Evolutionary conservation across 2,797 vertebrate species (phyloP), one percentile per base, ranked within the genome.

Genomic region (Apodemus agrarius): DNA sequence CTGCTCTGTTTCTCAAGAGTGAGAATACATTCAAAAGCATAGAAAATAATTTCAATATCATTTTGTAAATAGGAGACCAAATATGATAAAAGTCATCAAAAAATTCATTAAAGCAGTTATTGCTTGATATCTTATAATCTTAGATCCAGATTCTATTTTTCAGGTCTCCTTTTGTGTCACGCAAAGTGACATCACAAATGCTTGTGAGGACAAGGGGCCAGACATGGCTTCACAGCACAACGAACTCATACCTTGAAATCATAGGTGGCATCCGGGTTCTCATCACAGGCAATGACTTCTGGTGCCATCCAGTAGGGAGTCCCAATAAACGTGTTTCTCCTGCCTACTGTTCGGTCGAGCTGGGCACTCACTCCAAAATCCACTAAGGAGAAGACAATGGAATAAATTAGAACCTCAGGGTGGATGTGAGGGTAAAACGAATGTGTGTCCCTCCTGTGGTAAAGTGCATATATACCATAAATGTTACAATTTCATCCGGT

Each of bases 271-370:
- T 99, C 99, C 0, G 99, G 99, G 97, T 99, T 99, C 98, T 99
- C 99, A 0, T 99, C 99, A 7, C 99, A 99, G 97, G 99, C 99
- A 57, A 99, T 99, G 97, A 99, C 99, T 98, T 99, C 99, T 0
- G 99, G 99, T 4, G 99, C 99, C 99, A 99, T 99, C 99, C 99
- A 99, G 97, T 99, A 99, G 16, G 99, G 99, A 3, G 99, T 99
- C 72, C 99, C 99, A 17, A 99, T 99, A 96, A 99, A 99, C 3
- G 99, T 99, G 98, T 99, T 99, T 88, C 99, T 99, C 80, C 99
- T 99, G 59, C 99, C 99, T 93, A 99, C 99, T 0, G 99, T 99
- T 31, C 99, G 99, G 95, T 99, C 99, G 96, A 99, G 99, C 98
- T 99, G 99, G 72, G 99, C 99, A 0, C 99, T 99, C 97, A 99